Evolutionary conservation across 2,888 invertebrate genomes (phyloP).

Genomic region (Barypeithes pellucidus): DNA sequence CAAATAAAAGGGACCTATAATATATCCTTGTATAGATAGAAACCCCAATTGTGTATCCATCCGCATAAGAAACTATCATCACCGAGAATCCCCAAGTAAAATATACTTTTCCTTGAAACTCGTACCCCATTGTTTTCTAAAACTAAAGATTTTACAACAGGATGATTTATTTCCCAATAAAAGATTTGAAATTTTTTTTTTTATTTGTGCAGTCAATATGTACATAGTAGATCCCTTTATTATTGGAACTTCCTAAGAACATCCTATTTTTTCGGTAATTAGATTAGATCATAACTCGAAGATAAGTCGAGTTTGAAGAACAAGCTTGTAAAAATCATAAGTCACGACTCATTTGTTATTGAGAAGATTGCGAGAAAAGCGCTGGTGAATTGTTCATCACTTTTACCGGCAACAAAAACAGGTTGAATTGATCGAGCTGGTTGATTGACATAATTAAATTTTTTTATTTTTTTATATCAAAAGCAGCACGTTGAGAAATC

Average conservation of each 20-base stretch:
- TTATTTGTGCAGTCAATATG: background rate
- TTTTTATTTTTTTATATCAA: too few species aligned
- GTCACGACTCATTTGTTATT: constrained; percentile 8
- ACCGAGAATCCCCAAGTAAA: constrained; percentile 7
- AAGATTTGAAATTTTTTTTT: background rate
- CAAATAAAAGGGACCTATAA: too few species aligned
- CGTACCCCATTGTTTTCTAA: background rate
- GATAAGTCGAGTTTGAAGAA: background rate
- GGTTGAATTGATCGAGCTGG: background rate
- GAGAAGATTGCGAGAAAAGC: background rate
- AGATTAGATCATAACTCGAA: background rate
- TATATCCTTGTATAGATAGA: too few species aligned
- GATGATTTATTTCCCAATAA: background rate
- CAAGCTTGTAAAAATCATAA: background rate
- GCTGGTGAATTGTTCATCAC: background rate
- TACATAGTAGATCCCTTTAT: constrained; percentile 1
- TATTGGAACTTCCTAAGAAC: background rate
- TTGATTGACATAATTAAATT: constrained; percentile 1
- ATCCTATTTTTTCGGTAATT: background rate
- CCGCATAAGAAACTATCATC: background rate
- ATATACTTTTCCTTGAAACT: background rate
- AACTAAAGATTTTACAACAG: constrained; percentile 1
- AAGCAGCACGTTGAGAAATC: too few species aligned
- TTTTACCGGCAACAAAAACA: background rate
- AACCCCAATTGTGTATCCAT: too few species aligned